Conservation (phyloP, 2,113 vertebrate genomes). For the Cryptotis parvus region DNA sequence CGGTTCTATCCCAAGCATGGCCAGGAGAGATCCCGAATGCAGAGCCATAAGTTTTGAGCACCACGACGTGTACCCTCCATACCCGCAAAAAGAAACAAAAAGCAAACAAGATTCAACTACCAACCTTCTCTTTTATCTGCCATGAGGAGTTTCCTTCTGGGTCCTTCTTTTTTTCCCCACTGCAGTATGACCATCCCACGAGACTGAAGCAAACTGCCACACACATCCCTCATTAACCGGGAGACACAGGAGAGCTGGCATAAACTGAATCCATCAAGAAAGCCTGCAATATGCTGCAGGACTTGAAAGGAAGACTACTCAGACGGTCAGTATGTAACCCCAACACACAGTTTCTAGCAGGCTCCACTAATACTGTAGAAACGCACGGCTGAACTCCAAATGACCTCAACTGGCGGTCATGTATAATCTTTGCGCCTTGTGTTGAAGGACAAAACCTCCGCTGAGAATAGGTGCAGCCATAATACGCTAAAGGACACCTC, state of each 20-base stretch:
- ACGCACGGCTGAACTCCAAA: conserved; percentile 94
- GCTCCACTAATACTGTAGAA: conserved; percentile 87
- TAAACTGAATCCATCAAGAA: conserved; percentile 97
- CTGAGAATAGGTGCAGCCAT: conserved; percentile 98
- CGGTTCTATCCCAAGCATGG: too few relatives aligned
- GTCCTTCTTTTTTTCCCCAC: conserved; percentile 92
- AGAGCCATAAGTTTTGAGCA: too few relatives aligned
- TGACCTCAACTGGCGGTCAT: conserved; percentile 94
- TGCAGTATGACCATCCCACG: conserved; percentile 97
- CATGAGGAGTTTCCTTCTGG: conserved; percentile 90
- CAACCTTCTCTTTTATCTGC: conserved; percentile 96
- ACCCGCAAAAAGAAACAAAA: too few relatives aligned
- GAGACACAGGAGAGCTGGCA: conserved; percentile 97
- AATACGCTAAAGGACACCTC: conserved; percentile 97
- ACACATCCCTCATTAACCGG: conserved; percentile 96
- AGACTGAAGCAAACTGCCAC: conserved; percentile 95
- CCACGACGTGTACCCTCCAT: too few relatives aligned
- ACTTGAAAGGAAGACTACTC: conserved; percentile 95
- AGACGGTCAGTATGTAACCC: conserved; percentile 91
- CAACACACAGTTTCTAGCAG: conserved; percentile 85
- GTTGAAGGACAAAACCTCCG: conserved; percentile 94
- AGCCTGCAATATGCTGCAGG: conserved; percentile 95
- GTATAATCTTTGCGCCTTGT: conserved; percentile 93
- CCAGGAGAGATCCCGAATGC: too few relatives aligned
- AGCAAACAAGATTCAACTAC: conserved; percentile 65